Evolutionary conservation across 1,140 invertebrate genomes (phyloP), one percentile per base, ranked within the genome.

Genomic region (Zaprionus capensis): DNA sequence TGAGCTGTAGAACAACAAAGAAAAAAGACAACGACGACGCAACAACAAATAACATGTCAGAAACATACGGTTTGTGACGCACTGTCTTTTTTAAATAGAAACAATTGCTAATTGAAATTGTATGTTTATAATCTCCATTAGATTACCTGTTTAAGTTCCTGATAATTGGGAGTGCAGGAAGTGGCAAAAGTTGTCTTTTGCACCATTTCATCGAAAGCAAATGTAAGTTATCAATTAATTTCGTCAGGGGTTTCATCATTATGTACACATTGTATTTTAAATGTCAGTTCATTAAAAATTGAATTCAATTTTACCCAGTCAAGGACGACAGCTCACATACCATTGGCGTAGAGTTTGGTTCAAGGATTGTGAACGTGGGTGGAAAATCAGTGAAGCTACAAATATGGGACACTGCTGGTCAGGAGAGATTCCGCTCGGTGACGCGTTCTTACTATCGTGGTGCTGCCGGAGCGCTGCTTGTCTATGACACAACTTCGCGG

Each of bases 191-290:
- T 59, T 98, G 97, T 93, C 94, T 98, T 17, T 94, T 98, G 34
- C 96, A 98, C 86, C 97, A 98, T 93, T 98, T 98, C 91, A 98
- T 97, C 88, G 97, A 98, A 93, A 97, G 96, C 91, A 97, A 97
- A 94, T 98, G 96, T 95, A 95, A 95, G 94, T 96, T 91, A 55
- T 14, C 12, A 38, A 38, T n/a, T 17, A 17, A 17, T 17, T 46
- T 17, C 41, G 20, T 46, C 6, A 46, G 31, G 9, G 31, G 31
- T 46, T 17, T 20, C n/a, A 17, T 46, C n/a, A 46, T 11, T 17
- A 17, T 17, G 5, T 24, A 24, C 20, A 51, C 17, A 17, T 12
- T 17, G 6, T 44, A 17, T 17, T 9, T 11, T 14, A 22, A 22
- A 22, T 22, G 9, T 34, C 31, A 34, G 31, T 34, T 34, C 31